phyloP scores from a whole-genome alignment of 2,888 invertebrate genomes.

The Carabus problematicus region DNA sequence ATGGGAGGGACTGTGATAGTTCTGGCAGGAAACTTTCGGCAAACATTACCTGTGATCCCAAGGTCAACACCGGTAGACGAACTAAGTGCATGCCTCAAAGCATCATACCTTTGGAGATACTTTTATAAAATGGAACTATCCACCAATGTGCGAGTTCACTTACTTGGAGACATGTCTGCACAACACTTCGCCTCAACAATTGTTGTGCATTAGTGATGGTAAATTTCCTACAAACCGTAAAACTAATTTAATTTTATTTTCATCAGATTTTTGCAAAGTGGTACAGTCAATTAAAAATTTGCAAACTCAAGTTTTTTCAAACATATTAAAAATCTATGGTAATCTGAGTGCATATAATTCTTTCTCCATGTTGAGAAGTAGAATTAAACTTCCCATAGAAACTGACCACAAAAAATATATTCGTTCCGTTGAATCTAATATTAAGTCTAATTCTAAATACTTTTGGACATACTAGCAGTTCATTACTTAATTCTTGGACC shows the following conservation, averaged over 20 bases:
- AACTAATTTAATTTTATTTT: too few relatives aligned
- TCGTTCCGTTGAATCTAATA: too few relatives aligned
- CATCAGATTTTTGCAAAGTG: too few relatives aligned
- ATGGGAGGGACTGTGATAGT: slow-evolving; percentile 42
- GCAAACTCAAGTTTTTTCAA: not conserved
- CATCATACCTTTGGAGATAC: slow-evolving; percentile 43
- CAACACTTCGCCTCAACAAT: not conserved
- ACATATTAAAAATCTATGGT: not conserved
- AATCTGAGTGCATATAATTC: too few relatives aligned
- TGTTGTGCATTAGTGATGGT: too few relatives aligned
- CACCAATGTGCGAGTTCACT: not conserved
- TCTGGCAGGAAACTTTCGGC: slow-evolving; percentile 44
- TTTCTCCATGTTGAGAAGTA: too few relatives aligned
- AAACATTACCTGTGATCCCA: slow-evolving; percentile 38
- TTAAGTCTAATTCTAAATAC: too few relatives aligned
- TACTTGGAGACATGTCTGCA: not conserved
- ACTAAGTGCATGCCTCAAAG: slow-evolving; percentile 42
- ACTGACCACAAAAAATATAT: too few relatives aligned
- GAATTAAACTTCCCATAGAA: too few relatives aligned
- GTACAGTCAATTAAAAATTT: not conserved
- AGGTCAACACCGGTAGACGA: slow-evolving; percentile 36
- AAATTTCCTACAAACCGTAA: too few relatives aligned
- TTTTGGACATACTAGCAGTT: too few relatives aligned
- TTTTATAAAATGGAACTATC: slow-evolving; percentile 37
- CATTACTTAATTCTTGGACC: too few relatives aligned